Evolutionary conservation across 2,888 invertebrate genomes (phyloP).

Genomic region (Sarcophaga carnaria): DNA sequence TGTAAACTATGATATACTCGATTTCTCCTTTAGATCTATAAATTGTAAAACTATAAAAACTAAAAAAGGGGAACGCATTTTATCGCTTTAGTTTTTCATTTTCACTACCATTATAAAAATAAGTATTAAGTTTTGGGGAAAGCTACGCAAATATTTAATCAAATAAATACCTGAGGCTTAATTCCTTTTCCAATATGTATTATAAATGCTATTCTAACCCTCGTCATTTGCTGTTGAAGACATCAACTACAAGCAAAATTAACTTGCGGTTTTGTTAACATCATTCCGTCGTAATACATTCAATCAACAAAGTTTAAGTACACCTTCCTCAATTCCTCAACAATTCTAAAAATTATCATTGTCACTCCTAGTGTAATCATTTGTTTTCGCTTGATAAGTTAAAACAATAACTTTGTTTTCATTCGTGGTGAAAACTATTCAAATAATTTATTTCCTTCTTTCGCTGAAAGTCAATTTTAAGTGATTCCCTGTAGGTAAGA

Average conservation of each 20-base stretch:
- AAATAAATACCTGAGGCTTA: slow-evolving; percentile 54
- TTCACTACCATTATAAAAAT: neutral
- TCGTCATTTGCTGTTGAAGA: slow-evolving; percentile 2
- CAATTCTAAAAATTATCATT: too few species aligned
- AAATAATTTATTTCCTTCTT: too few species aligned
- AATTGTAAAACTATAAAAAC: slow-evolving; percentile 47
- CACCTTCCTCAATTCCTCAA: too few species aligned
- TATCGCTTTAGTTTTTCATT: neutral
- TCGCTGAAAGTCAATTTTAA: too few species aligned
- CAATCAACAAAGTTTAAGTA: too few species aligned
- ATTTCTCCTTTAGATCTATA: slow-evolving; percentile 2
- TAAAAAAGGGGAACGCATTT: neutral
- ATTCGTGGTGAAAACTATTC: too few species aligned
- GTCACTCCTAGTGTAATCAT: too few species aligned
- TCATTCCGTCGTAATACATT: neutral
- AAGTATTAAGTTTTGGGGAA: slow-evolving; percentile 19
- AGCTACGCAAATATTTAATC: slow-evolving; percentile 42
- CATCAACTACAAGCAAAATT: slow-evolving; percentile 10
- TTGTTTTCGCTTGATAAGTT: too few species aligned
- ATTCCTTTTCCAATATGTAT: slow-evolving; percentile 42
- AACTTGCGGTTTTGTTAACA: slow-evolving; percentile 52
- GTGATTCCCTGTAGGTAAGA: too few species aligned
- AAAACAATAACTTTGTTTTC: too few species aligned
- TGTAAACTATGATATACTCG: slow-evolving; percentile 10
- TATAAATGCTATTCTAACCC: slow-evolving; percentile 12